phyloP scores from a whole-genome alignment of 1,140 invertebrate genomes.

The Drosophila ercepeae region DNA sequence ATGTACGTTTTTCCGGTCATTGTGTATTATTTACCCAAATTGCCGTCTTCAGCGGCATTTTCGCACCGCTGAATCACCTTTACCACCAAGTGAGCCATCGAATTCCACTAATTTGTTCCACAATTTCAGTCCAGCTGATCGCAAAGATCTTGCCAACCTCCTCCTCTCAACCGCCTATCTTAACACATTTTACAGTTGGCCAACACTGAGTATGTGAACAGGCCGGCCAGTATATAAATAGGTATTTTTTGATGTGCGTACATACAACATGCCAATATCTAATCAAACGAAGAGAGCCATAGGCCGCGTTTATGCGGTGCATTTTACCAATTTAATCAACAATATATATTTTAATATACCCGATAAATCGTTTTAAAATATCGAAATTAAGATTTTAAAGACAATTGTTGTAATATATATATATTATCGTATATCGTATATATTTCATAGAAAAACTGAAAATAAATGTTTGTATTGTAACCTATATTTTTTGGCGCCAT shows the following conservation, averaged over 20 bases:
- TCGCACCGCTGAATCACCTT: constrained; percentile 26
- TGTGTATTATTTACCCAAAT: constrained; percentile 13
- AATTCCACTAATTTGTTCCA: background rate
- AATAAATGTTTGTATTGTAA: too few relatives aligned
- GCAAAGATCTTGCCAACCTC: background rate
- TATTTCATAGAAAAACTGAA: too few relatives aligned
- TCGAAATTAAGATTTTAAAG: too few relatives aligned
- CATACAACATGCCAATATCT: background rate
- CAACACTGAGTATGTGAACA: constrained; percentile 29
- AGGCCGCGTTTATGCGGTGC: background rate
- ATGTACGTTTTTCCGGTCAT: background rate
- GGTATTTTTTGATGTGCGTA: constrained; percentile 1
- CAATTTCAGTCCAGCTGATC: background rate
- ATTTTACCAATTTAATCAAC: too few relatives aligned
- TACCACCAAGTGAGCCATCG: constrained; percentile 28
- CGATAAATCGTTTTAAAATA: too few relatives aligned
- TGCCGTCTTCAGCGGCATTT: constrained; percentile 4
- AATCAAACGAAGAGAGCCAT: background rate
- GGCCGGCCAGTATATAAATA: constrained; percentile 6
- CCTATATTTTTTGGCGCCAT: too few relatives aligned
- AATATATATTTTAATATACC: too few relatives aligned
- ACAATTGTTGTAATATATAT: too few relatives aligned
- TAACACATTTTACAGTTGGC: constrained; percentile 8
- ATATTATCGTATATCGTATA: too few relatives aligned
- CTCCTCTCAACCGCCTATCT: background rate